These are phyloP conservation scores for Epinephelus malabaricus DNA, from an alignment of 2,797 vertebrate genomes.

Conservation along the genomic window DNA sequence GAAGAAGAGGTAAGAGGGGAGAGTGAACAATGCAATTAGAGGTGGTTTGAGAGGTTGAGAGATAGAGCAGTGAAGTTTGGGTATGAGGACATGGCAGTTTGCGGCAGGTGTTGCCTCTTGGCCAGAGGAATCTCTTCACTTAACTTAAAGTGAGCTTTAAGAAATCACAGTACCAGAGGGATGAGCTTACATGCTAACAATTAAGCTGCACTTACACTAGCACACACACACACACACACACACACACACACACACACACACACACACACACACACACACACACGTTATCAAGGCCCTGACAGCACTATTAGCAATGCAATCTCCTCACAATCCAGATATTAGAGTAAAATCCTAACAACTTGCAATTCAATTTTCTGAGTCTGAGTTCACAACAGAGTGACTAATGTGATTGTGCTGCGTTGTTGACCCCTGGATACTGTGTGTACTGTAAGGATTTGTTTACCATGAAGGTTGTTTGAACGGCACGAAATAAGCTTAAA, in stretches of 20 bases:
- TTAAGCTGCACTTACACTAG: neutral
- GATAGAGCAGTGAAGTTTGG: slow-evolving; percentile 9
- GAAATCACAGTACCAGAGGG: neutral
- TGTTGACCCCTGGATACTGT: slow-evolving; percentile 13
- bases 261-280: neutral
- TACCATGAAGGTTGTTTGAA: slow-evolving; percentile 13
- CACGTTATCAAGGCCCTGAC: slow-evolving; percentile 4
- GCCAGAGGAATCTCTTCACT: slow-evolving; percentile 7
- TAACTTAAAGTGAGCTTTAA: slow-evolving; percentile 4
- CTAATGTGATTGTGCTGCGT: neutral
- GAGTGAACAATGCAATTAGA: slow-evolving; percentile 2
- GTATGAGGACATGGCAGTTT: slow-evolving; percentile 6
- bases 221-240: neutral
- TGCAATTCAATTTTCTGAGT: slow-evolving; percentile 18
- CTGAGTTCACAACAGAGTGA: slow-evolving; percentile 30
- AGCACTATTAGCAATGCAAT: neutral
- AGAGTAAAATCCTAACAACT: slow-evolving; percentile 16
- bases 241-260: slow-evolving; percentile 3
- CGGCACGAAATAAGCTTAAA: neutral
- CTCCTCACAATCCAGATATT: slow-evolving; percentile 14
- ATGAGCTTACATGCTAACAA: slow-evolving; percentile 8
- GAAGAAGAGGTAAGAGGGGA: slow-evolving; percentile 7
- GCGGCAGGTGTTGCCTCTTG: slow-evolving; percentile 1
- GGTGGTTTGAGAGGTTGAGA: neutral
- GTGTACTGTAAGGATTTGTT: slow-evolving; percentile 24